Base-by-base conservation (phyloP, 2,797 vertebrate genomes). In the Sebastes iracundus region DNA sequence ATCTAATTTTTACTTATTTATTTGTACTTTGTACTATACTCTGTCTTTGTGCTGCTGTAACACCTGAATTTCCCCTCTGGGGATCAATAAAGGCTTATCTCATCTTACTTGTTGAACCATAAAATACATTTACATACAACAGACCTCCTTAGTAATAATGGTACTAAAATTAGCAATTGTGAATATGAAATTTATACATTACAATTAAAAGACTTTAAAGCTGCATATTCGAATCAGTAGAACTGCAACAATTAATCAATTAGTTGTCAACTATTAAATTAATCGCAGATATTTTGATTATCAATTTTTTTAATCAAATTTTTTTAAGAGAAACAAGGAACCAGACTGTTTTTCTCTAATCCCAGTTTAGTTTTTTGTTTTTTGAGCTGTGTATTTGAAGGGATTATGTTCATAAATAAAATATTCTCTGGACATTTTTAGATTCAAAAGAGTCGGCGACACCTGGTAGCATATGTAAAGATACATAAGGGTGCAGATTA, bases 261-360 rank as follows among this genome's bases (percentile, higher is more conserved):
- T 16, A 42, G 14, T 42, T 42, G 38, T 42, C 38, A 42, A 1
- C 14, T 42, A 42, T 42, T 42, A 42, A 42, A 42, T 49, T 49
- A 18, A n/a, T 20, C 0, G 18, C 18, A 6, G 4, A 42, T 42
- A 6, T 42, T 42, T 42, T 42, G 38, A 42, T 42, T 3, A 42
- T 16, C 38, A 42, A 42, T 42, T 42, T 42, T 5, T 38, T 38
- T 38, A 6, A 38, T 38, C 38, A 38, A 6, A 14, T 38, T 38
- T 14, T 16, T 42, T 42, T 1, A 42, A 42, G 38, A 42, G 38
- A 42, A 42, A 42, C 38, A 42, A 30, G 2, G 28, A 6, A 35
- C 25, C 49, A 52, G 52, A 56, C 55, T 77, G 28, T 81, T 82
- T 58, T 53, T 2, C 52, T 62, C 23, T 18, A 32, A 79, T 66